Conservation (phyloP, 2,888 invertebrate genomes). For the Stramonita haemastoma region DNA sequence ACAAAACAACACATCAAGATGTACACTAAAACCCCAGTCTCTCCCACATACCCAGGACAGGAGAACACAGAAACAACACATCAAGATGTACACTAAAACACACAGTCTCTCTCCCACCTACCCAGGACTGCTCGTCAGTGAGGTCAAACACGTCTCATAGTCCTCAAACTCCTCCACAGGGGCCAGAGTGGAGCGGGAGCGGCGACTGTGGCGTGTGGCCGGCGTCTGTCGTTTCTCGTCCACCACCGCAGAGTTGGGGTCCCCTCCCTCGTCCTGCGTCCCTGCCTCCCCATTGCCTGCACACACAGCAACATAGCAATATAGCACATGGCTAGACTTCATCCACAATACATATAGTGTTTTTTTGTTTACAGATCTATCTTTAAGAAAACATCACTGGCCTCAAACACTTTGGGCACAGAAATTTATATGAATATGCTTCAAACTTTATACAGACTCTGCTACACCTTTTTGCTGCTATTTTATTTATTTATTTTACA, state of each 20-base stretch:
- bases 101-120: constrained; percentile 44
- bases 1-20: constrained; percentile 62
- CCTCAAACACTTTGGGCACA: no score
- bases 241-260: constrained; percentile 56
- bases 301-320: neutral
- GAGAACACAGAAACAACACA: no score
- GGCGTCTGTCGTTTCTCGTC: constrained; percentile 56
- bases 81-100: neutral
- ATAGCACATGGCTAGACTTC: no score
- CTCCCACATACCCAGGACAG: constrained; percentile 47
- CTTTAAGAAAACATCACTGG: no score
- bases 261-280: constrained; percentile 66
- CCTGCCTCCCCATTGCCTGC: constrained; percentile 54
- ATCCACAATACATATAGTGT: neutral
- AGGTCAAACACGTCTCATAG: constrained; percentile 65
- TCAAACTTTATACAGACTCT: no score
- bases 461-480: no score
- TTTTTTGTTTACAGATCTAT: neutral
- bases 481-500: no score
- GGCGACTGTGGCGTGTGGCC: constrained; percentile 41
- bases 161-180: constrained; percentile 61
- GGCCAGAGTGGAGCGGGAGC: constrained; percentile 55
- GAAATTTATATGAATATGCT: no score
- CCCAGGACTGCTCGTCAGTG: constrained; percentile 72
- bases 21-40: constrained; percentile 60